Base-by-base conservation (phyloP, 2,113 vertebrate genomes). In the Ceyx melanurus region DNA sequence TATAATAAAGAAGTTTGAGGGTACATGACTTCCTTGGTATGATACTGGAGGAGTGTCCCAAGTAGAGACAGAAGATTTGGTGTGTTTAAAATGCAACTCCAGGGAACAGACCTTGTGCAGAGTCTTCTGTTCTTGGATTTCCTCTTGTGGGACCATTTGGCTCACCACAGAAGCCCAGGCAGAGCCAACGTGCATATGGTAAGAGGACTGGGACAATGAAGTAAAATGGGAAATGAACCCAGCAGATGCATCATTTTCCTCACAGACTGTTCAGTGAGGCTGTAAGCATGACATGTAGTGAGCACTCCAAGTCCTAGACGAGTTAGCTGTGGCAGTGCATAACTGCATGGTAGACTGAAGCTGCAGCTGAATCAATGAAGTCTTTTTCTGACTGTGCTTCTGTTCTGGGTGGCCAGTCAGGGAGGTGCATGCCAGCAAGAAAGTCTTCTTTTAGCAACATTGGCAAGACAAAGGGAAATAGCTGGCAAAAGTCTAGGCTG, bases 401-500 rank as follows among this genome's bases (percentile, higher is more conserved):
- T 95, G 87, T 92, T 94, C 86, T 90, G 84, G 64, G 67, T 87
- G 60, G 58, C 46, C 54, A 50, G 61, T 82, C 22, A 50, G 82
- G 74, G 84, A 79, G 66, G 17, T 66, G 28, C 50, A 56, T 76
- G 51, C 58, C 81, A 93, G 60, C 75, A 22, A 68, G 53, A 62
- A 42, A 73, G 84, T 79, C 54, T 22, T 76, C 74, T 94, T 92
- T 92, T 73, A 70, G 78, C 62, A 92, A 85, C 43, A 8, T 42
- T 90, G 80, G 74, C 89, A 92, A 76, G 84, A 78, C 75, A 74
- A 76, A 87, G 68, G 51, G 71, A 91, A 93, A 82, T 92, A 89
- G 57, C 91, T 95, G 74, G 58, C 66, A 67, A 53, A 73, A 40
- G 43, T 35, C 14, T 10, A 37, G 33, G 7, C 83, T 93, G 71